Conservation (phyloP, 92 coral and sea anemone genomes). For the Meandrina meandrites region DNA sequence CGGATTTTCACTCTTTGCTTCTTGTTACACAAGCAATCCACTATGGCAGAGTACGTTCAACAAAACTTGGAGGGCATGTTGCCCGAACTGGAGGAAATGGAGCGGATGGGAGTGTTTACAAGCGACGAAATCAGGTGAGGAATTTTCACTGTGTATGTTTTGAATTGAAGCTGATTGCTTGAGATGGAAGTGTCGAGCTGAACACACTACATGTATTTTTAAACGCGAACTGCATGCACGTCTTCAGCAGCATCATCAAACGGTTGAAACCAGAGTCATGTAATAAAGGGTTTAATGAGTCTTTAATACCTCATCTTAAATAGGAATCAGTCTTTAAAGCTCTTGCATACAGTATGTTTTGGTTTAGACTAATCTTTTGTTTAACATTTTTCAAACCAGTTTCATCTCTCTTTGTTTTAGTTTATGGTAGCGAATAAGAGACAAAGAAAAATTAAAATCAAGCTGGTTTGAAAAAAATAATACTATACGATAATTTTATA, state of each 20-base stretch:
- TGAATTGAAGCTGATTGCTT: background rate
- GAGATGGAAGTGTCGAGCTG: background rate
- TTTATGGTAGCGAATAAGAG: no score
- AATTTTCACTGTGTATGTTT: background rate
- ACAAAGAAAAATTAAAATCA: no score
- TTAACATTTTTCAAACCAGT: no score
- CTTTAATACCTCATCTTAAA: no score
- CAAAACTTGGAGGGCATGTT: slow-evolving; percentile 94
- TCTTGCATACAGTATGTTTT: background rate
- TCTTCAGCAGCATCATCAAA: background rate
- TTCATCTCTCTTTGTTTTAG: no score
- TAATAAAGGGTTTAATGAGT: background rate
- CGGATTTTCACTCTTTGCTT: background rate
- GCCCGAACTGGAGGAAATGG: slow-evolving; percentile 97
- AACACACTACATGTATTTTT: background rate
- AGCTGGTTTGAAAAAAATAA: no score
- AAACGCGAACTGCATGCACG: background rate
- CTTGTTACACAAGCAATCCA: background rate
- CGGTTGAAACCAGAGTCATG: background rate
- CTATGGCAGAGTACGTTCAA: slow-evolving; percentile 96
- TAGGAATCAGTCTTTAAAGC: background rate
- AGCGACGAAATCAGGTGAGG: slow-evolving; percentile 75
- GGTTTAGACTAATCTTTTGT: no score
- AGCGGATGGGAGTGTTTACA: slow-evolving; percentile 75
- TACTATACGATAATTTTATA: no score